Evolutionary conservation across 2,797 vertebrate species (phyloP), one percentile per base, ranked within the genome.

Genomic region (Melanotaenia maccullochi): DNA sequence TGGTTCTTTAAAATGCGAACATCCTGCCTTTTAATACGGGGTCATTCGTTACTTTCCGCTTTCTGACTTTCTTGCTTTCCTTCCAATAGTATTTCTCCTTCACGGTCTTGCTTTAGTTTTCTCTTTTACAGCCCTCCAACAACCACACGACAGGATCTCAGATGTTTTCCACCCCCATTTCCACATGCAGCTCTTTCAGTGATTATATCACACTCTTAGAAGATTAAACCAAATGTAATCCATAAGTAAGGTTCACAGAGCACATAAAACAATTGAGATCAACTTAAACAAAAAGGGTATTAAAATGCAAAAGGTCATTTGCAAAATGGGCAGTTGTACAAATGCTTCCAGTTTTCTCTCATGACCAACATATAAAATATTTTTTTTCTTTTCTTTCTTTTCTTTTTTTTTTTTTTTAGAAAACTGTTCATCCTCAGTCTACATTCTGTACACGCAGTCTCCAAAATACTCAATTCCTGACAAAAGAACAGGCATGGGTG

Each of bases 121-220:
- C 70, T 79, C 86, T 81, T 78, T 66, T 76, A 52, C 63, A 78
- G 75, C 62, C 60, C 65, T 65, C 71, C 65, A 68, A 60, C 79
- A 60, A 82, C 60, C 75, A 71, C 77, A 75, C 33, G 66, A 73
- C 79, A 76, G 79, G 75, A 66, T 84, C 71, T 75, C 81, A 38
- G 67, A 83, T 82, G 81, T 76, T 67, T 83, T 85, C 84, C 88
- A 66, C 86, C 89, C 88, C 87, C 71, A 79, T 84, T 87, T 86
- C 80, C 82, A 87, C 75, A 89, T 35, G 71, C 63, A 85, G 85
- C 75, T 66, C 59, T 71, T 73, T 87, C 74, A 60, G 76, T 67
- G 83, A 75, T 90, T 87, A 82, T 83, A 79, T 88, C 82, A 83
- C 84, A 75, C 78, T 1, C 85, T 86, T 80, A 85, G 77, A 75